Base-by-base conservation (phyloP, 2,888 invertebrate species). In the Diloba caeruleocephala region DNA sequence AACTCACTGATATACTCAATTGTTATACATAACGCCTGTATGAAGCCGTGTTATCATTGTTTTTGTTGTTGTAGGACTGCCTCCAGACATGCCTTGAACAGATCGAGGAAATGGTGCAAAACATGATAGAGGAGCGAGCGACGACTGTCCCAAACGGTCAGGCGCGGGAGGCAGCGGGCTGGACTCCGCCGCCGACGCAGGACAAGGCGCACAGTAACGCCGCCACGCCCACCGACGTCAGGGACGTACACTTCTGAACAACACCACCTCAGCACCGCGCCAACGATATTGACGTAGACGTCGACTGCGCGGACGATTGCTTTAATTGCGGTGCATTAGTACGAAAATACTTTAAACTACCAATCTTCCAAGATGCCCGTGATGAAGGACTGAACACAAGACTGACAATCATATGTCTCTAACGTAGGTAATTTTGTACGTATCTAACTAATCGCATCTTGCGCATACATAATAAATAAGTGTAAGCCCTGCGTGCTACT, bases 141-240 rank as follows among this genome's bases (percentile, higher is more conserved):
- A 75, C 76, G 62, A 71, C 80, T 42, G 86, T 72, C 92, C 87
- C 93, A 94, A 89, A 93, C 92, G 90, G 90, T 42, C 82, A 84
- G 78, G 76, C 88, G 77, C 82, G 87, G 81, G 91, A 88, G 84
- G 81, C 86, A 71, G 76, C 79, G 74, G 85, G 81, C 56, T 92
- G 93, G 92, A 91, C 90, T 60, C 91, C 93, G 29, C 91, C 91
- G 53, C 92, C 93, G 67, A 75, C 86, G 69, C 92, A 85, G 72
- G 92, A 92, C 89, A 94, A 94, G 85, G 95, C 95, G 67, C 96
- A 96, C 89, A 95, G 95, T 88, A 96, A 96, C 87, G 96, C 97
- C 71, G 95, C 96, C 71, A 97, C 97, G 45, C 97, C 97, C 74
- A 97, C 97, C 75, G 98, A 98, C 88, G 96, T 97, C 75, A 95